Conservation (phyloP, 2,797 vertebrate species). For the Clamator glandarius region DNA sequence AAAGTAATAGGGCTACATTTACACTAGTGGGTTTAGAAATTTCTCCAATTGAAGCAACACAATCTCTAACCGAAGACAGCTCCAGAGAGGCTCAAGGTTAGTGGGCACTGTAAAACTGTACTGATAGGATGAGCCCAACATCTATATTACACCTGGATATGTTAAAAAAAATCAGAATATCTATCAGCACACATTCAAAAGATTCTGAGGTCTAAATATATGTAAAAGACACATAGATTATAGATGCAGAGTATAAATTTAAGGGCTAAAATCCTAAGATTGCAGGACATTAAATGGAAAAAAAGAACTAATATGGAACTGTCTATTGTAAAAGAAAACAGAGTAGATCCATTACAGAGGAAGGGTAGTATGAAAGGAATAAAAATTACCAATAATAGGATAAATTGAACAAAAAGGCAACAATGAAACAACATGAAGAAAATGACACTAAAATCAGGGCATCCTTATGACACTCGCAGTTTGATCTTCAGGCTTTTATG, state of each 20-base stretch:
- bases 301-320: not conserved
- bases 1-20: not conserved
- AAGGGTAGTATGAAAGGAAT: slow-evolving; percentile 19
- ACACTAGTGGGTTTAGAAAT: not conserved
- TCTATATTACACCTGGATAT: not conserved
- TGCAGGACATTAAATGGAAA: slow-evolving; percentile 17
- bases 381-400: not conserved
- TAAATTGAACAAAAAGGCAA: not conserved
- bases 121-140: not conserved
- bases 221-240: no score
- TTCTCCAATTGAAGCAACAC: not conserved
- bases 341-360: not conserved
- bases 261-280: slow-evolving; percentile 6
- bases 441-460: not conserved
- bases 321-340: not conserved
- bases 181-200: not conserved
- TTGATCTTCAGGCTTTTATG: not conserved
- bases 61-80: not conserved
- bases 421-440: not conserved
- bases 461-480: not conserved
- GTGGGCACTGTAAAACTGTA: not conserved
- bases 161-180: not conserved
- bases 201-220: not conserved
- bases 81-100: not conserved
- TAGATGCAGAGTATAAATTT: not conserved